These are phyloP conservation scores for Campoplex nolae DNA, from an alignment of 2,888 invertebrate species.

Conservation along the genomic window DNA sequence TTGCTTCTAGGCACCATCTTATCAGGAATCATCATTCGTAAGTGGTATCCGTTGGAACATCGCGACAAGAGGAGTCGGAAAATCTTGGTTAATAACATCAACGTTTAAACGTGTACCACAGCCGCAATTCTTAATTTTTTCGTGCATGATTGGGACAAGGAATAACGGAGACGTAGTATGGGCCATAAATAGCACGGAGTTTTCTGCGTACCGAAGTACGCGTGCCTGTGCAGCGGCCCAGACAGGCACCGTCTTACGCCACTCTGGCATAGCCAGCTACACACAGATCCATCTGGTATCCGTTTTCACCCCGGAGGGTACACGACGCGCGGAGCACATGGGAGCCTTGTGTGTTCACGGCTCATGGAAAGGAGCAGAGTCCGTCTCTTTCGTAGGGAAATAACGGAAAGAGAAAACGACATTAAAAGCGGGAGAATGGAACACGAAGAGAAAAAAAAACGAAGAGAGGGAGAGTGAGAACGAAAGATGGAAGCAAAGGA, in stretches of 20 bases:
- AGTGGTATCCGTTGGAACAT: neutral
- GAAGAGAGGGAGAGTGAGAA: conserved; percentile 10
- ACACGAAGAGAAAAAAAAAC: conserved; percentile 1
- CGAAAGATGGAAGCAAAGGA: conserved; percentile 3
- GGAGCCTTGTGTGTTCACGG: conserved; percentile 61
- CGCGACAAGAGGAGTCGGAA: conserved; percentile 31
- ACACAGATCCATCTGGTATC: conserved; percentile 66
- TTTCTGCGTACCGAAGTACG: conserved; percentile 60
- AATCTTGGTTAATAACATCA: conserved; percentile 47
- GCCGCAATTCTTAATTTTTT: conserved; percentile 21
- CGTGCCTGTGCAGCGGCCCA: conserved; percentile 54
- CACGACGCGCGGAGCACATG: conserved; percentile 64
- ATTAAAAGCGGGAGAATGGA: conserved; percentile 42
- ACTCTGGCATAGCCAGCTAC: conserved; percentile 14
- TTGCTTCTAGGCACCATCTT: conserved; percentile 5
- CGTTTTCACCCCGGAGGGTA: conserved; percentile 61
- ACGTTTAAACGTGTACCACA: conserved; percentile 22
- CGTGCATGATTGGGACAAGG: conserved; percentile 36
- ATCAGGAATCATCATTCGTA: neutral
- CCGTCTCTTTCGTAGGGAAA: conserved; percentile 33
- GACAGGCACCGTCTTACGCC: conserved; percentile 35
- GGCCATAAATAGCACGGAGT: conserved; percentile 64
- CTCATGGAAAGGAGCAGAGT: conserved; percentile 12
- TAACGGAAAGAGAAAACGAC: conserved; percentile 47
- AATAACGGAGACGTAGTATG: conserved; percentile 32